Percentiles rank a stretch among this genome's conserved stretches.
phyloP scores from a whole-genome alignment of 2,797 vertebrate species.

The Gadopsis bispinosus region DNA sequence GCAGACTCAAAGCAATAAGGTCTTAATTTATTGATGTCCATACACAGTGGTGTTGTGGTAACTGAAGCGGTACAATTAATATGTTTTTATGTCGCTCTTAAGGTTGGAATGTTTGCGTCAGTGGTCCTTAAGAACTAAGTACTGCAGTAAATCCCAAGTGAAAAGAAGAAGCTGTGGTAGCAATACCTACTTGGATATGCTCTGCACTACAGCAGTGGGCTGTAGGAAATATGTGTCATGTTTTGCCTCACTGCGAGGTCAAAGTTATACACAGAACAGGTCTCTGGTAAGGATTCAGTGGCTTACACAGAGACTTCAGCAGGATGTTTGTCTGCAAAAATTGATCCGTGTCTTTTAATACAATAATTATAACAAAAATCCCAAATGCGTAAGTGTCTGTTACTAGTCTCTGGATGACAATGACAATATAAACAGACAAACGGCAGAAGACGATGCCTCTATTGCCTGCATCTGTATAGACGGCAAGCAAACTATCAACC shows the following conservation, averaged over 20 bases:
- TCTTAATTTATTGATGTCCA: neutral
- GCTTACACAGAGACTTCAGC: neutral
- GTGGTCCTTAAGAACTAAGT: neutral
- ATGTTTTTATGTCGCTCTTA: conserved; percentile 8
- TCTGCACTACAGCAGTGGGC: neutral
- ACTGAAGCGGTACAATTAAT: neutral
- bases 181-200: neutral
- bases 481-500: neutral
- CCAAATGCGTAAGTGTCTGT: neutral
- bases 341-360: neutral
- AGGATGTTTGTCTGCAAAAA: neutral
- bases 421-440: neutral
- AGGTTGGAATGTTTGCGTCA: neutral
- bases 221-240: neutral
- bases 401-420: neutral
- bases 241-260: neutral
- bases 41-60: neutral
- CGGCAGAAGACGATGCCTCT: neutral
- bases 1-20: neutral
- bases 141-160: neutral
- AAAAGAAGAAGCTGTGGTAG: neutral
- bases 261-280: neutral
- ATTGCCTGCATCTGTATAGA: neutral
- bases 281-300: neutral
- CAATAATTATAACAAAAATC: neutral